Evolutionary conservation across 2,888 invertebrate genomes (phyloP).

Genomic region (Ectropis crepuscularia): DNA sequence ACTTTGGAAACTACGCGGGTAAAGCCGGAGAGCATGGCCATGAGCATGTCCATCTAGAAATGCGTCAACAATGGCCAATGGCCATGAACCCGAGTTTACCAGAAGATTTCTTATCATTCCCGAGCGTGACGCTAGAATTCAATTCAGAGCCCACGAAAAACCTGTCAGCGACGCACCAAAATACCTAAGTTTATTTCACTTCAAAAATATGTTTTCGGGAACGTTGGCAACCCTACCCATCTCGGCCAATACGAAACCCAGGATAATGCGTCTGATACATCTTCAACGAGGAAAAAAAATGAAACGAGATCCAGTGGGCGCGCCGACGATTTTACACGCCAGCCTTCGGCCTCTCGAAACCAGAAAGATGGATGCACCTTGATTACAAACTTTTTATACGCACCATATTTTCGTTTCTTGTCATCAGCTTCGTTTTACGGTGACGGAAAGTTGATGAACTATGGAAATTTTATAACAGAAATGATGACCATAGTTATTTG

Average conservation of each 20-base stretch:
- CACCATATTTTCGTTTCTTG: constrained; percentile 39
- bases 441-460: constrained; percentile 7
- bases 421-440: constrained; percentile 33
- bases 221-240: constrained; percentile 36
- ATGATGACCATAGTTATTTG: too few relatives aligned
- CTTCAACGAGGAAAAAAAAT: constrained; percentile 74
- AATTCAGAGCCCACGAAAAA: too few relatives aligned
- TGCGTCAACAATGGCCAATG: too few relatives aligned
- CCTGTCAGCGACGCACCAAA: too few relatives aligned
- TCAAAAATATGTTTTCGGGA: not conserved
- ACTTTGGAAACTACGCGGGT: too few relatives aligned
- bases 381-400: constrained; percentile 54
- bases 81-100: too few relatives aligned
- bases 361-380: constrained; percentile 63
- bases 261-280: constrained; percentile 80
- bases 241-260: constrained; percentile 67
- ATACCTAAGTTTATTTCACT: too few relatives aligned
- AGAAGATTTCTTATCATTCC: too few relatives aligned
- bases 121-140: too few relatives aligned
- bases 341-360: constrained; percentile 50
- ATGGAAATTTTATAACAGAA: not conserved
- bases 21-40: too few relatives aligned
- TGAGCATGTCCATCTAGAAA: too few relatives aligned
- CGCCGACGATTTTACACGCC: constrained; percentile 72
- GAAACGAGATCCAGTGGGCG: constrained; percentile 69